phyloP scores from a whole-genome alignment of 1,140 invertebrate species.

The Popillia japonica region DNA sequence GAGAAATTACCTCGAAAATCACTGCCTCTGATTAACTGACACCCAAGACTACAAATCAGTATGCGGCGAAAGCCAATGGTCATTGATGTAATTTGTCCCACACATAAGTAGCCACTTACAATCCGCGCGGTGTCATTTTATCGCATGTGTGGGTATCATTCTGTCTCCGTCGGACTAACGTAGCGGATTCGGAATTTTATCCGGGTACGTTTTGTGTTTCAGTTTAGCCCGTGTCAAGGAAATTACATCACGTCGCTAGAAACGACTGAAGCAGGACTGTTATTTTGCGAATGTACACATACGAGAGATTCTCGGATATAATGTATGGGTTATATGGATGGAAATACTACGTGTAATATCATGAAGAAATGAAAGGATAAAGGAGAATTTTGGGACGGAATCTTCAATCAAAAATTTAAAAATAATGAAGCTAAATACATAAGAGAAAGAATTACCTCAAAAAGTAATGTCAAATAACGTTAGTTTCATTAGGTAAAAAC shows the following conservation, averaged over 20 bases:
- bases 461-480: too few relatives aligned
- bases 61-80: conserved; percentile 20
- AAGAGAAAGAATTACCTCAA: too few relatives aligned
- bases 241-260: conserved; percentile 26
- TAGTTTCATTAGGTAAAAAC: too few relatives aligned
- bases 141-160: background rate
- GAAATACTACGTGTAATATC: background rate
- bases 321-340: background rate
- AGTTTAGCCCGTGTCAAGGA: background rate
- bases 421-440: too few relatives aligned
- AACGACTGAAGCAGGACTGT: conserved; percentile 2
- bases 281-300: conserved; percentile 24
- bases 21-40: conserved; percentile 32
- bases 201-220: background rate
- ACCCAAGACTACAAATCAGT: conserved; percentile 34
- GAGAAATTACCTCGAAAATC: conserved; percentile 32
- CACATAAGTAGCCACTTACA: conserved; percentile 31
- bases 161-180: background rate
- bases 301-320: conserved; percentile 12
- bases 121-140: conserved; percentile 18
- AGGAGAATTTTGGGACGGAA: too few relatives aligned
- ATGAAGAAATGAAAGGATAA: too few relatives aligned
- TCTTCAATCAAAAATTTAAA: too few relatives aligned
- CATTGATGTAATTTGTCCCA: conserved; percentile 28
- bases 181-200: background rate